phyloP scores from a whole-genome alignment of 23 tunicate species.

The Styela clava region DNA sequence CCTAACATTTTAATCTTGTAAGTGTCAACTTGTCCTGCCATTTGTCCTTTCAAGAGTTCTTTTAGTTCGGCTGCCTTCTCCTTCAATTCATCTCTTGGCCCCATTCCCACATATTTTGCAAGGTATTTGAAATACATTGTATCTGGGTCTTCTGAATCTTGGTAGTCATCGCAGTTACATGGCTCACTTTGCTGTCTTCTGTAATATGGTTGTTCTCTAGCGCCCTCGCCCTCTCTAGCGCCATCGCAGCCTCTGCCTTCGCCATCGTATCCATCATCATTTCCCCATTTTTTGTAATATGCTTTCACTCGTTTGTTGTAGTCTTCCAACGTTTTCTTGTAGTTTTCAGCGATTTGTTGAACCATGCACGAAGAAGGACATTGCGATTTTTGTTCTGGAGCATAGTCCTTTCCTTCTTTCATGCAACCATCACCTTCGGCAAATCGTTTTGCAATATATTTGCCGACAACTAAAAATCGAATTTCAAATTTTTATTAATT shows the following conservation, averaged over 20 bases:
- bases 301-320: background rate
- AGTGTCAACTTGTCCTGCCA: background rate
- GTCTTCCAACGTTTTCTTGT: background rate
- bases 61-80: background rate
- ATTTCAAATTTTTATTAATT: no score
- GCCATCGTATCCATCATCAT: no score
- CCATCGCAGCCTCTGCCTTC: no score
- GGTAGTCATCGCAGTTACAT: no score
- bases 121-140: background rate
- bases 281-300: no score
- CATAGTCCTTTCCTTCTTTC: background rate
- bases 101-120: slow-evolving; percentile 1
- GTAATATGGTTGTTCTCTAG: no score
- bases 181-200: no score
- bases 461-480: background rate
- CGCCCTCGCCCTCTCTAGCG: no score
- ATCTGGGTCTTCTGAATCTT: no score
- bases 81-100: background rate
- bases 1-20: background rate
- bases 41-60: background rate
- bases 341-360: background rate
- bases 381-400: background rate
- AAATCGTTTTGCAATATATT: background rate
- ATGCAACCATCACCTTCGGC: background rate
- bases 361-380: background rate